Base-by-base conservation (phyloP, 2,113 vertebrate genomes). In the Rattus rattus region DNA sequence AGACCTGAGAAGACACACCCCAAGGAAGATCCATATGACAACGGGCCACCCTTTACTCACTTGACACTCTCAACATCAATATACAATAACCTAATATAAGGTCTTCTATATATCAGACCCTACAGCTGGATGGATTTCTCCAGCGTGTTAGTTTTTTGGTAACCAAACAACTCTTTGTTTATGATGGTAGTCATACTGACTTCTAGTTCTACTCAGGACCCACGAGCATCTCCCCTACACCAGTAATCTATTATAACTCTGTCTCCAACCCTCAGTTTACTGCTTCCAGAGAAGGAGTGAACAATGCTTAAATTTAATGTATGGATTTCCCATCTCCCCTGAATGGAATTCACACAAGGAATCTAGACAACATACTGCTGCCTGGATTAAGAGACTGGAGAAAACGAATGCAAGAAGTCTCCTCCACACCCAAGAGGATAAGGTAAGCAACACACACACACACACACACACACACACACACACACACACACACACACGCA, bases 301-400 rank as follows among this genome's bases (percentile, higher is more conserved):
- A 26, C 43, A 92, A 63, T 47, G n/a, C 10, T 93, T 93, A 88
- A 76, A 79, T 83, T 94, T 73, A 93, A 11, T 11, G 7, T 43
- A 79, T 67, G 73, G 52, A 81, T 85, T 92, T 88, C 52, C 76
- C 70, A 94, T 87, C 63, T 93, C 47, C 76, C 19, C 24, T 72
- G 26, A 96, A 72, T 70, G 83, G 59, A 94, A 92, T 77, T 88
- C 33, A 81, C 19, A 80, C 33, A 81, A 93, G 49, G 17, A 92
- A 91, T 96, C 63, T 93, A 96, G 80, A 96, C 79, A 67, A 88
- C 43, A 76, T 36, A 75, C 49, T 52, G 56, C 90, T 81, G 20
- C 30, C 73, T 94, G 92, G 79, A 93, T 84, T 88, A 94, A 95
- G 87, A n/a, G 79, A 88, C 20, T 65, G 1, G 28, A 92, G 63